phyloP scores from a whole-genome alignment of 35 echinoderm and acorn worm species.

The Stichopus chloronotus region DNA sequence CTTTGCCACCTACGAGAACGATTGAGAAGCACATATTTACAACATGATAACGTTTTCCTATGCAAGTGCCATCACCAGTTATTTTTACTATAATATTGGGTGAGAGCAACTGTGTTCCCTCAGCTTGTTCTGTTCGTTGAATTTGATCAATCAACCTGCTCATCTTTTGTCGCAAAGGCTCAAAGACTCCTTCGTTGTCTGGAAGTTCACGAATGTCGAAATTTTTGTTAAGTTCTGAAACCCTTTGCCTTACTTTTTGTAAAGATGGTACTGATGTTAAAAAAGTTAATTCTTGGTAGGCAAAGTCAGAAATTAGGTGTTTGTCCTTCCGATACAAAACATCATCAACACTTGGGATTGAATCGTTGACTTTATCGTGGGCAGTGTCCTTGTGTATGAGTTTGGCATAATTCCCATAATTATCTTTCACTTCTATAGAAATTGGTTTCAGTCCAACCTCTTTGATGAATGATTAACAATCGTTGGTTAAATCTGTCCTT shows the following conservation, averaged over 20 bases:
- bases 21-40: constrained; percentile 22
- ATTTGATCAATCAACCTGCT: neutral
- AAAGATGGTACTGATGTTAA: neutral
- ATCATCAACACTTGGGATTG: neutral
- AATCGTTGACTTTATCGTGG: neutral
- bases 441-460: neutral
- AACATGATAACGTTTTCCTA: constrained; percentile 45
- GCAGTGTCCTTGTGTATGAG: neutral
- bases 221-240: neutral
- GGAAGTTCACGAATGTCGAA: constrained; percentile 21
- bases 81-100: constrained; percentile 14
- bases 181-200: constrained; percentile 7
- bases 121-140: neutral
- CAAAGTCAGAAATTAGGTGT: constrained; percentile 19
- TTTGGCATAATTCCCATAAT: neutral
- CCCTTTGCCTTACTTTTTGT: neutral
- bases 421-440: neutral
- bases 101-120: neutral
- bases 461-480: neutral
- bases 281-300: neutral
- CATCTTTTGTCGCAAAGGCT: neutral
- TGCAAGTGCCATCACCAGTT: constrained; percentile 37
- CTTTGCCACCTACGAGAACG: neutral
- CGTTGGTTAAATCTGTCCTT: neutral
- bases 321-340: constrained; percentile 5